A percentile compares a stretch with the other conserved stretches of the same genome.
These are phyloP conservation scores for Hemiprocne comata DNA, from an alignment of 2,113 vertebrate genomes.

Conservation along the genomic window DNA sequence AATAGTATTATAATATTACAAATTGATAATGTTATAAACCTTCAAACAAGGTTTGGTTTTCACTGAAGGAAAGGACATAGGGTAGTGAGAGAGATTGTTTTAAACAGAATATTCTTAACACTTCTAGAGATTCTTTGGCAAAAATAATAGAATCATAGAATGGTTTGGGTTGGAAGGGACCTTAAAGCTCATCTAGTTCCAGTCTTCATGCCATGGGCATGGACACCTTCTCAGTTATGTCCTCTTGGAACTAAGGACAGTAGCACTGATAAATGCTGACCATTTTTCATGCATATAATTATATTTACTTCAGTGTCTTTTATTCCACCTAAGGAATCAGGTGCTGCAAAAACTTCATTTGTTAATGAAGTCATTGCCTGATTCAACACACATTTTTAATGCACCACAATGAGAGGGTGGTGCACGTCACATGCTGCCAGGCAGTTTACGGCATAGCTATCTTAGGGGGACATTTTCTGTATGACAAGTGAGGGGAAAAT, in stretches of 20 bases:
- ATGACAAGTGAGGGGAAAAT: neutral
- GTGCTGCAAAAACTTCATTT: neutral
- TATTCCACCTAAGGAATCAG: neutral
- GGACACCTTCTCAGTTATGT: neutral
- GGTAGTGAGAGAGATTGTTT: neutral
- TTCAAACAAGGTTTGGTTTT: neutral
- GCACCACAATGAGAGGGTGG: neutral
- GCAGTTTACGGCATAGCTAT: neutral
- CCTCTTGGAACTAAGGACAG: neutral
- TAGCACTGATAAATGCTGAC: neutral
- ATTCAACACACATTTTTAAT: neutral
- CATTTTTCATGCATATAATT: neutral
- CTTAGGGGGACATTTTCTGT: neutral
- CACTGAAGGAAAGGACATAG: neutral
- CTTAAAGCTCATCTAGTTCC: no score
- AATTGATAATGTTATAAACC: neutral
- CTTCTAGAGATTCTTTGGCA: neutral
- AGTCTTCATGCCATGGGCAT: no score
- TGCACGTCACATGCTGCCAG: neutral
- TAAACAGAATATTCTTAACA: neutral
- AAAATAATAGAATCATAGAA: neutral
- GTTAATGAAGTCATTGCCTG: neutral
- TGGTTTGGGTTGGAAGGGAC: no score
- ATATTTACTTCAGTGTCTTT: neutral
- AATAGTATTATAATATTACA: neutral